Evolutionary conservation across 1,140 invertebrate species (phyloP).

Genomic region (Pemphigus obesinymphae): DNA sequence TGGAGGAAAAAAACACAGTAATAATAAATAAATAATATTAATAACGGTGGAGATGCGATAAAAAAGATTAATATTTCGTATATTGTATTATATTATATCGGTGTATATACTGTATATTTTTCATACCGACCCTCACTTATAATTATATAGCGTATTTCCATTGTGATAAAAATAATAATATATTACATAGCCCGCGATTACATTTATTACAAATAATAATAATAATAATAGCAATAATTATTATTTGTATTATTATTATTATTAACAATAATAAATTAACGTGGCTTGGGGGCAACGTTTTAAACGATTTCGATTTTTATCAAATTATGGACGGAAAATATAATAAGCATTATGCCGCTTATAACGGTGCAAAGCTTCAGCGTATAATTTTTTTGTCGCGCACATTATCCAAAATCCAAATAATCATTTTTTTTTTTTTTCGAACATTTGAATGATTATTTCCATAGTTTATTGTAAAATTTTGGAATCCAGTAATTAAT

Average conservation of each 20-base stretch:
- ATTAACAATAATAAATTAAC: slow-evolving; percentile 1
- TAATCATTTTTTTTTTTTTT: too few species aligned
- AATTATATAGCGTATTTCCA: not conserved
- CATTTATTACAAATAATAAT: too few species aligned
- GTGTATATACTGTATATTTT: too few species aligned
- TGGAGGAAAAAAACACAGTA: not conserved
- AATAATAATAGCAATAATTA: too few species aligned
- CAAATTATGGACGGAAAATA: not conserved
- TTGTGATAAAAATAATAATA: not conserved
- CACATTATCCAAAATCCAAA: too few species aligned
- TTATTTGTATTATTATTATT: not conserved
- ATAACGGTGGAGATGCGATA: not conserved
- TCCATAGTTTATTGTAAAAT: too few species aligned
- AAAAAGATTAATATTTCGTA: not conserved
- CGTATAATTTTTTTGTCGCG: too few species aligned
- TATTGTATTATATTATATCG: not conserved
- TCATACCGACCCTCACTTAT: not conserved
- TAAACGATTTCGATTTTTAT: not conserved
- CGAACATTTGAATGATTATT: too few species aligned
- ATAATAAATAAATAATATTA: not conserved
- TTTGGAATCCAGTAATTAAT: too few species aligned
- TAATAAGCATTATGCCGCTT: too few species aligned
- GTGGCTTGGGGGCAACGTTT: not conserved
- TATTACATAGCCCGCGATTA: not conserved
- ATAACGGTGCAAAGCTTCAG: too few species aligned